Evolutionary conservation across 2,113 vertebrate species (phyloP).

Genomic region (Naja naja): DNA sequence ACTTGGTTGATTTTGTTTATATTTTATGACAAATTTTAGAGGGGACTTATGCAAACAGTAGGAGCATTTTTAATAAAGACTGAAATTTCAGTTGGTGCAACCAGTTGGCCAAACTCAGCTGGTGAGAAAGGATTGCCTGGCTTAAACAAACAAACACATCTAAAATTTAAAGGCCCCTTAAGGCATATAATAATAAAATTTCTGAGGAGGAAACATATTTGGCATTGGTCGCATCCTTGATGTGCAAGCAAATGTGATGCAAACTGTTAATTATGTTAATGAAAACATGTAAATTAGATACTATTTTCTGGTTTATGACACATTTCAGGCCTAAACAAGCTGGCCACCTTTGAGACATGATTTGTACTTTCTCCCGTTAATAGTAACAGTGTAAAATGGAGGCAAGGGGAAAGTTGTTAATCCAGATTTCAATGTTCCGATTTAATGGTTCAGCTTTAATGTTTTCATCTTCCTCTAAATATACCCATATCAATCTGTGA

Average conservation of each 20-base stretch:
- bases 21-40: not conserved
- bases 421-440: constrained; percentile 46
- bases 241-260: constrained; percentile 21
- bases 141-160: not conserved
- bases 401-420: constrained; percentile 39
- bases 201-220: not conserved
- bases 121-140: not conserved
- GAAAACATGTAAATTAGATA: constrained; percentile 25
- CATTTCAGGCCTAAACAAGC: not conserved
- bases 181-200: not conserved
- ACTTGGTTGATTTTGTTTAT: not conserved
- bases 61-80: not conserved
- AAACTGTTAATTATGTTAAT: constrained; percentile 28
- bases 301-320: constrained; percentile 6
- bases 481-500: constrained; percentile 51
- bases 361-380: constrained; percentile 59
- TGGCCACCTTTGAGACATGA: constrained; percentile 40
- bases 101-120: not conserved
- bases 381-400: constrained; percentile 45
- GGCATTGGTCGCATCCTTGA: constrained; percentile 4
- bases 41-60: not conserved
- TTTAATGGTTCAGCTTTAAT: constrained; percentile 51
- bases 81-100: not conserved
- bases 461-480: constrained; percentile 57
- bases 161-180: not conserved